Conservation (phyloP, 2,888 invertebrate genomes). For the Chrysolina haemoptera region DNA sequence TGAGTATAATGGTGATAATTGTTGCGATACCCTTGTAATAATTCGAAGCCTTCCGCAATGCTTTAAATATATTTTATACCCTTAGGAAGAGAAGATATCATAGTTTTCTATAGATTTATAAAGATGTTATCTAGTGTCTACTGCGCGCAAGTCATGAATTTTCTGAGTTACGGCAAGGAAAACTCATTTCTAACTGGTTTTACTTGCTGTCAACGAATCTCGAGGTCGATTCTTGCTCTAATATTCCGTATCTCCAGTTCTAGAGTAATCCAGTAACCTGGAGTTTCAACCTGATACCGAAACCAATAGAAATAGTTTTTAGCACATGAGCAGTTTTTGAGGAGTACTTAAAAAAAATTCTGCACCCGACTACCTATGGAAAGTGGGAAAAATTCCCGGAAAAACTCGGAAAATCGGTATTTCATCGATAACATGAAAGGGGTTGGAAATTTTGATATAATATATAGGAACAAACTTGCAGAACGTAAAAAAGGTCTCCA, state of each 20-base stretch:
- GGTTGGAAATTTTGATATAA: too few relatives aligned
- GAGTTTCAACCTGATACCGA: too few relatives aligned
- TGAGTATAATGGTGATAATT: constrained; percentile 22
- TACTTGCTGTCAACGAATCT: constrained; percentile 53
- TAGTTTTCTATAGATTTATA: constrained; percentile 71
- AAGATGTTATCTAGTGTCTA: constrained; percentile 66
- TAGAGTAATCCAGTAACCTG: too few relatives aligned
- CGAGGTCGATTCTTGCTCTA: constrained; percentile 41
- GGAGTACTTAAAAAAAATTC: too few relatives aligned
- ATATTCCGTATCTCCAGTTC: neutral
- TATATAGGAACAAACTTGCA: too few relatives aligned
- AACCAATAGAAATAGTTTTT: too few relatives aligned
- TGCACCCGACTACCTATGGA: too few relatives aligned
- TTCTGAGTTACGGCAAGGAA: constrained; percentile 54
- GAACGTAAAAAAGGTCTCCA: too few relatives aligned
- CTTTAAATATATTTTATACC: constrained; percentile 69
- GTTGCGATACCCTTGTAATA: constrained; percentile 27
- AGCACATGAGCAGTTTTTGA: too few relatives aligned
- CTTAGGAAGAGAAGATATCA: constrained; percentile 67
- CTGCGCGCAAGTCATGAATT: constrained; percentile 57
- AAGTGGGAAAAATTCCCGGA: too few relatives aligned
- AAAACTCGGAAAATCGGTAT: too few relatives aligned
- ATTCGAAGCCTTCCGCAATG: constrained; percentile 61
- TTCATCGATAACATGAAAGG: too few relatives aligned
- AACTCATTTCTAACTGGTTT: constrained; percentile 47